Evolutionary conservation across 2,113 vertebrate species (phyloP).

Genomic region (Thermophis baileyi): DNA sequence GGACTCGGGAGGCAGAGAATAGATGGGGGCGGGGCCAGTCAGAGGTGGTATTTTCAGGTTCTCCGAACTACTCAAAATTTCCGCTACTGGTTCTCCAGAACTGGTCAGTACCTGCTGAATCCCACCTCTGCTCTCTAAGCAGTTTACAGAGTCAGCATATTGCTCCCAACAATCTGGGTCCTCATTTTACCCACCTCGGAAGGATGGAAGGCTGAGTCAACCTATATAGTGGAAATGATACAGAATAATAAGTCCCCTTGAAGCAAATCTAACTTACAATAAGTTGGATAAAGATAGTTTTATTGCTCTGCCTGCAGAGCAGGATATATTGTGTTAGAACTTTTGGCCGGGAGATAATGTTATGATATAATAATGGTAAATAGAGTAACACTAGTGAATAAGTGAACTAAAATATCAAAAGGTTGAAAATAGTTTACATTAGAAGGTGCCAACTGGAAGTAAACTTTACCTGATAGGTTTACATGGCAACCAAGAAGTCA

Average conservation of each 20-base stretch:
- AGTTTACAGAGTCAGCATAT: too few relatives aligned
- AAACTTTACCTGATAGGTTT: neutral
- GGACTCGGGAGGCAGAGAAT: too few relatives aligned
- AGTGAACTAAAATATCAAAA: neutral
- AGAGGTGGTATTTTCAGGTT: too few relatives aligned
- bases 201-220: too few relatives aligned
- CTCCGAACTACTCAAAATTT: too few relatives aligned
- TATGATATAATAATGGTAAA: neutral
- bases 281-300: neutral
- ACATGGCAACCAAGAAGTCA: neutral
- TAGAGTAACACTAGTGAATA: neutral
- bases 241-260: neutral
- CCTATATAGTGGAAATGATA: neutral
- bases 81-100: too few relatives aligned
- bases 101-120: too few relatives aligned
- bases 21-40: too few relatives aligned
- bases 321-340: neutral
- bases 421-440: neutral
- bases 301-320: neutral
- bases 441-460: neutral
- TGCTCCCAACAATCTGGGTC: too few relatives aligned
- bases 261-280: neutral
- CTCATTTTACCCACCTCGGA: too few relatives aligned
- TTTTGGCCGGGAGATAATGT: neutral
- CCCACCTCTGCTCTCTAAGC: too few relatives aligned